Conservation (phyloP, 2,113 vertebrate genomes). For the Odocoileus hemionus region DNA sequence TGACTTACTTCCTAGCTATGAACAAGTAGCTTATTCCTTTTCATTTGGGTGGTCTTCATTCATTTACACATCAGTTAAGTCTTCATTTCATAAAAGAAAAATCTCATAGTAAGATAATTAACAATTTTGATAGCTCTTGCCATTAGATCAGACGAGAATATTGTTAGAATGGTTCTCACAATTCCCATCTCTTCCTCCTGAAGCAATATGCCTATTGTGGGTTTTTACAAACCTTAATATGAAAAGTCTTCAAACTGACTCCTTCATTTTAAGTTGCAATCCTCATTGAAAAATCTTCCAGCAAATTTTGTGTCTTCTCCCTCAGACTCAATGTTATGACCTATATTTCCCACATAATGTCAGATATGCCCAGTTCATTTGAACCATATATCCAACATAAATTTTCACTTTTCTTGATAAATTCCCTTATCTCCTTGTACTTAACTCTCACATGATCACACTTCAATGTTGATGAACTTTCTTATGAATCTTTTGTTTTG, state of each 20-base stretch:
- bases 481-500: background rate
- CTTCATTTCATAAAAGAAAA: background rate
- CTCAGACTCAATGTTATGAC: background rate
- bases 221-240: background rate
- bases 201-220: background rate
- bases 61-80: background rate
- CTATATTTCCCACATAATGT: background rate
- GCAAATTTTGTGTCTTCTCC: background rate
- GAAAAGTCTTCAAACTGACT: background rate
- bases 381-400: background rate
- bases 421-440: background rate
- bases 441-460: conserved; percentile 16
- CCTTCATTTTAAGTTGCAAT: background rate
- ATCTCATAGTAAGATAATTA: background rate
- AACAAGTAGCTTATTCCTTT: background rate
- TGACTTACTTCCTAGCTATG: background rate
- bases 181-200: background rate
- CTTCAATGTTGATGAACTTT: background rate
- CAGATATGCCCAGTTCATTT: background rate
- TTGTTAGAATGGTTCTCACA: background rate
- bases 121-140: background rate
- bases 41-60: background rate
- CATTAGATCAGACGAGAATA: background rate
- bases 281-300: background rate
- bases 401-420: background rate